phyloP scores from a whole-genome alignment of 2,888 invertebrate genomes.

The Schizotus pectinicornis region DNA sequence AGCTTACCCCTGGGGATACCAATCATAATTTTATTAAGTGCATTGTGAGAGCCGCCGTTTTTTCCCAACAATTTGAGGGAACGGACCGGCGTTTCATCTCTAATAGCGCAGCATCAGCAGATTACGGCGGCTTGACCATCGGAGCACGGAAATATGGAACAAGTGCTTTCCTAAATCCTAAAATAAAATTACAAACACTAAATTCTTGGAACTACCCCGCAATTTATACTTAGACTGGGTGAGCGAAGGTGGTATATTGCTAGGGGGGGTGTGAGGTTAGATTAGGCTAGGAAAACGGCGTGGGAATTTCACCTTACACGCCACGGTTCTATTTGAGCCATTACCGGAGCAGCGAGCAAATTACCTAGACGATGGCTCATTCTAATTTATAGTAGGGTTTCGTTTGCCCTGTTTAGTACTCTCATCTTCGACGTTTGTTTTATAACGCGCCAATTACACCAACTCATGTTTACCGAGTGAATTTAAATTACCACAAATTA shows the following conservation, averaged over 20 bases:
- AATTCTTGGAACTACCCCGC: background rate
- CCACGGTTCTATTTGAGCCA: slow-evolving; percentile 36
- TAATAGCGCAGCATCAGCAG: too few species aligned
- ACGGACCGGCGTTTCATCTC: background rate
- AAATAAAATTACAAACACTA: background rate
- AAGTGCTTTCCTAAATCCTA: too few species aligned
- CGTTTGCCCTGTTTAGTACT: slow-evolving; percentile 30
- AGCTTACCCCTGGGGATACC: slow-evolving; percentile 11
- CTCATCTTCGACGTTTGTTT: slow-evolving; percentile 15
- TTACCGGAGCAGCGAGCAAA: slow-evolving; percentile 39
- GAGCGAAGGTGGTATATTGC: too few species aligned
- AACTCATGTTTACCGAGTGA: slow-evolving; percentile 8
- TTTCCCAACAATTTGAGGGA: slow-evolving; percentile 11
- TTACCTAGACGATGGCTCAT: slow-evolving; percentile 41
- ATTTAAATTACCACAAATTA: slow-evolving; percentile 12
- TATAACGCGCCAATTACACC: slow-evolving; percentile 16
- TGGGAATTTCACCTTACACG: slow-evolving; percentile 37
- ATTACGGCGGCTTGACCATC: too few species aligned
- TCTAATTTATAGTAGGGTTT: slow-evolving; percentile 41
- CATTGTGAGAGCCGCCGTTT: slow-evolving; percentile 12
- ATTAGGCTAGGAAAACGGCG: slow-evolving; percentile 24
- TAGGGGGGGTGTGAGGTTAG: too few species aligned
- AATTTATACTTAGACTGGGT: background rate
- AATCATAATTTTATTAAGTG: slow-evolving; percentile 30
- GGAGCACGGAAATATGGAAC: too few species aligned